Conservation (phyloP, 2,888 invertebrate genomes). For the Cistogaster globosa region DNA sequence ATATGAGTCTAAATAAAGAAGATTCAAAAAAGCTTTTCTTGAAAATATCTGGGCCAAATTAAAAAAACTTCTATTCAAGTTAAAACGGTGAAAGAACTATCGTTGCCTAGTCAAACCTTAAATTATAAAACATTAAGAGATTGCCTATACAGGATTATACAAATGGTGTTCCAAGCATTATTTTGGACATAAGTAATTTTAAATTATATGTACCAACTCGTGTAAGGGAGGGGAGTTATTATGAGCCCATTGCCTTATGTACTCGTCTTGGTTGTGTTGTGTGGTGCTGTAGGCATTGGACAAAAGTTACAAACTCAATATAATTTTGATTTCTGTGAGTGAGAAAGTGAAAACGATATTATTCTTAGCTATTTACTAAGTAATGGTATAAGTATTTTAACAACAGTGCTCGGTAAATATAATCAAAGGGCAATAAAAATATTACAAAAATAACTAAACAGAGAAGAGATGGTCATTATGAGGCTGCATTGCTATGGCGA, state of each 20-base stretch:
- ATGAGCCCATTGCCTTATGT: no score
- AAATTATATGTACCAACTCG: conserved; percentile 40
- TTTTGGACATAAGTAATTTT: no score
- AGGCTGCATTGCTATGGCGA: conserved; percentile 38
- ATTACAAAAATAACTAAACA: conserved; percentile 16
- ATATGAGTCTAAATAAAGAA: conserved; percentile 20
- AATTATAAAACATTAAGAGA: conserved; percentile 30
- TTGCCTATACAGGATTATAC: no score
- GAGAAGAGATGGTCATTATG: conserved; percentile 11
- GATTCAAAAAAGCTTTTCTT: conserved; percentile 2
- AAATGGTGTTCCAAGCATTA: conserved; percentile 38
- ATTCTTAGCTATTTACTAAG: conserved; percentile 17
- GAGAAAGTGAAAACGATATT: not conserved
- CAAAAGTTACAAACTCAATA: not conserved
- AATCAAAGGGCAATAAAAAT: conserved; percentile 12
- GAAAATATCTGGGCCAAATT: conserved; percentile 23
- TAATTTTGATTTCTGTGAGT: conserved; percentile 30
- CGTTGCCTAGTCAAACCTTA: conserved; percentile 10
- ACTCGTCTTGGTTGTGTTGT: no score
- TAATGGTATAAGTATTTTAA: conserved; percentile 2
- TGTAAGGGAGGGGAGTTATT: not conserved
- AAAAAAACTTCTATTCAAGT: not conserved
- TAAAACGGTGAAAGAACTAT: conserved; percentile 31
- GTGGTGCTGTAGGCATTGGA: no score
- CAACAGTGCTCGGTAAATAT: conserved; percentile 1